Evolutionary conservation across 1,140 invertebrate species (phyloP), one percentile per base, ranked within the genome.

Genomic region (Pseudobourletiella spinata): DNA sequence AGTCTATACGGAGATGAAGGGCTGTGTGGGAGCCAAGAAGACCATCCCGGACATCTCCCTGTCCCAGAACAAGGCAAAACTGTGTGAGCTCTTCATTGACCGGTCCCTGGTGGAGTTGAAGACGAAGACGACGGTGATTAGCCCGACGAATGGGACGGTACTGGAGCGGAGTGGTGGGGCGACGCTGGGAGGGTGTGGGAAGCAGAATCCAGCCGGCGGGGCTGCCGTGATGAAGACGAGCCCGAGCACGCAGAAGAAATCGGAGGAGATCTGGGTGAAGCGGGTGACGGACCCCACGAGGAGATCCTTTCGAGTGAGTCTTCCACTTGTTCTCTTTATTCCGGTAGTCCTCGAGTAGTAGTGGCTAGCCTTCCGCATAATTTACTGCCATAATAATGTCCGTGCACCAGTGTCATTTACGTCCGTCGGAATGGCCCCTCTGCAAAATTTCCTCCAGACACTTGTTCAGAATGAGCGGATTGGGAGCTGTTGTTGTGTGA

Each of bases 261-360:
- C 64, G 4, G 67, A 69, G 46, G 67, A 69, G 29, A 69, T 69
- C 24, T 69, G 67, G 67, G 67, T 69, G 15, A 62, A 62, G 24
- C 24, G 67, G 22, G 57, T 58, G 20, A 55, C 50, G 39, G 64
- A 65, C 39, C 39, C 66, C 24, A 56, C 59, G 14, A n/a, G 67
- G 50, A 44, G 67, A 42, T 69, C 67, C n/a, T 69, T 69, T 54
- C 51, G 67, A 48, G 58, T 69, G n/a, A 66, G 64, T 50, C 57
- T 61, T 25, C 3, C n/a, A 52, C 4, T 52, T 57, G 30, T 11
- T 43, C n/a, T n/a, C n/a, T n/a, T n/a, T n/a, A n/a, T n/a, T n/a
- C n/a, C n/a, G n/a, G n/a, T n/a, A n/a, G n/a, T n/a, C n/a, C n/a
- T n/a, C n/a, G n/a, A n/a, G n/a, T n/a, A n/a, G n/a, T n/a, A n/a